Evolutionary conservation across 2,113 vertebrate genomes (phyloP), one percentile per base, ranked within the genome.

Genomic region (Polypterus bichir): DNA sequence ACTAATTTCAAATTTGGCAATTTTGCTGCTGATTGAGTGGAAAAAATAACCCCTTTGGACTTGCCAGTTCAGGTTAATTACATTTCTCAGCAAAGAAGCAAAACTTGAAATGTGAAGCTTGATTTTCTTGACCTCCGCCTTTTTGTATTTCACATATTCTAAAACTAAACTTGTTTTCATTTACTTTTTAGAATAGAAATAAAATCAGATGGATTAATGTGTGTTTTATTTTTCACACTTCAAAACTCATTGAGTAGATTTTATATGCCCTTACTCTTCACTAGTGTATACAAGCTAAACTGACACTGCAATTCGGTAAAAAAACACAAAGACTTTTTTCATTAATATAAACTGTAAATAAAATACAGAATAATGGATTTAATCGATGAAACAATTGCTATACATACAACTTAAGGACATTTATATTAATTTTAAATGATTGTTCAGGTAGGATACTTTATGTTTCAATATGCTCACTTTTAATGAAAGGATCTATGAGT

Each of bases 41-140:
- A 70, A 64, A 69, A 77, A 75, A 68, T 61, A 80, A 71, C 68
- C 77, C 77, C 66, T 68, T 77, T 65, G 69, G 77, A 84, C 46
- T 46, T 65, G 74, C 68, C 76, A 78, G 75, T 82, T 84, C 81
- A 77, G 77, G 75, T 86, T 85, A 81, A 85, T 85, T 85, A 86
- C 80, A 78, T 81, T 82, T 79, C 76, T 79, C 74, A 74, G 77
- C 66, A 66, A 70, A 67, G 64, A 73, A 74, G 69, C 71, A 76
- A 77, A 27, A 78, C 76, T 80, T 78, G 75, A 84, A 80, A 82
- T 73, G 80, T 75, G 71, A 73, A 64, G 76, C 69, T 72, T 73
- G 74, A 79, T 68, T 81, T 74, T 73, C 67, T 73, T 62, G 63
- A 75, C 73, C 64, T 59, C 46, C 73, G 70, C 63, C 71, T 68